Base-by-base conservation (phyloP, 2,797 vertebrate species). In the Saguinus oedipus region DNA sequence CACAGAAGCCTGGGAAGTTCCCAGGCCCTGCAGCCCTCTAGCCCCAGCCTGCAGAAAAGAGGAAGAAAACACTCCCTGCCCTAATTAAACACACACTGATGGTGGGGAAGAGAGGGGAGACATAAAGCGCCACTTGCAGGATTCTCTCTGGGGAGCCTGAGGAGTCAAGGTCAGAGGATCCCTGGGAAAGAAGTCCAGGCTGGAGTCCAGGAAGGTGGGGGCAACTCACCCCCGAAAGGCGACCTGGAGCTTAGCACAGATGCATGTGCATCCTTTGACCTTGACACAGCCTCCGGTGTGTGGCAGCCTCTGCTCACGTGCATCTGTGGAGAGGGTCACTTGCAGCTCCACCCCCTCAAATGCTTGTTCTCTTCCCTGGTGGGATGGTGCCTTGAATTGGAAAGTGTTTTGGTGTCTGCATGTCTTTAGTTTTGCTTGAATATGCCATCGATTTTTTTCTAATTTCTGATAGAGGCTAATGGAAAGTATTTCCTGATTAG, bases 371-470 rank as follows among this genome's bases (percentile, higher is more conserved):
- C n/a, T 1, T 36, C 59, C 57, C 17, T 64, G 44, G 44, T 36
- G 27, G 68, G 46, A 57, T 48, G 30, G 50, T 22, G 26, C 27
- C 55, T 81, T 59, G 33, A 17, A 15, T 5, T 19, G 59, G 11
- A 74, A 44, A 74, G 59, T 15, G 8, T 85, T 84, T 27, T 9
- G 46, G 17, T 59, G 42, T 86, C 59, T 79, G 53, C 20, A 2
- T 89, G 79, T 95, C 61, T 22, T 70, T 24, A 68, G 42, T 70
- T 95, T 93, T 59, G 9, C 46, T 94, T 61, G 42, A 88, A 39
- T 13, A 8, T 53, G 24, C 27, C n/a, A 17, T 33, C n/a, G 92
- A 57, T 44, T 94, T 44, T 61, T 57, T 64, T 55, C 90, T 85
- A 27, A 78, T 91, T 94, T 39, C 72, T 79, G 53, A 53, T 50